Evolutionary conservation across 30 jellyfish, hydroid and myxozoan genomes (phyloP).

Genomic region (Aurelia coerulea): DNA sequence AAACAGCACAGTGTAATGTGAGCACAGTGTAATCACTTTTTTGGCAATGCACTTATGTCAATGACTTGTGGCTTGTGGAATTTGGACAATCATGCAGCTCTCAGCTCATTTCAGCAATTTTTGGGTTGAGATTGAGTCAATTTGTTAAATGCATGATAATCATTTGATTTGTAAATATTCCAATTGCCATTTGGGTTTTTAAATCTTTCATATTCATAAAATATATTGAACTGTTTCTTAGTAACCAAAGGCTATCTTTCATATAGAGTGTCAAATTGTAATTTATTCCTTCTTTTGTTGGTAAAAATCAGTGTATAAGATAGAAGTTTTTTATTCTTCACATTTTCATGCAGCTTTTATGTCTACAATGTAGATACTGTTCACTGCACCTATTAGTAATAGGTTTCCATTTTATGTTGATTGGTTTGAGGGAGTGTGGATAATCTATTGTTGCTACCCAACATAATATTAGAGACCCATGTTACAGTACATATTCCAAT

Average conservation of each 20-base stretch:
- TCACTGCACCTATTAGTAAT: slow-evolving; percentile 20
- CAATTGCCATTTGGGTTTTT: slow-evolving; percentile 66
- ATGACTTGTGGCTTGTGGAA: too few relatives aligned
- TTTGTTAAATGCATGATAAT: slow-evolving; percentile 4
- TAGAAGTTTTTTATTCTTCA: slow-evolving; percentile 30
- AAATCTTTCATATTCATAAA: slow-evolving; percentile 53
- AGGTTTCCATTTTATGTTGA: neutral
- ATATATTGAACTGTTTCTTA: slow-evolving; percentile 45
- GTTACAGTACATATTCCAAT: too few relatives aligned
- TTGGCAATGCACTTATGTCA: too few relatives aligned
- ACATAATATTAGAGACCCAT: too few relatives aligned
- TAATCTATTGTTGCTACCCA: too few relatives aligned
- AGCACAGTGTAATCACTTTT: too few relatives aligned
- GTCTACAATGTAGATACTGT: slow-evolving; percentile 60
- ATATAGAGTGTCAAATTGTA: slow-evolving; percentile 51
- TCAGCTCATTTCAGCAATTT: too few relatives aligned
- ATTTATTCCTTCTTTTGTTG: slow-evolving; percentile 67
- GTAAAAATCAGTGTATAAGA: slow-evolving; percentile 45
- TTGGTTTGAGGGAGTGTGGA: too few relatives aligned
- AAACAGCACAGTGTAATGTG: too few relatives aligned
- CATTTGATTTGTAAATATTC: slow-evolving; percentile 57
- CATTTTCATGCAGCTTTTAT: slow-evolving; percentile 26
- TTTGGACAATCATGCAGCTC: too few relatives aligned
- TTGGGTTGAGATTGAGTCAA: neutral
- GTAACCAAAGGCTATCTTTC: slow-evolving; percentile 67